Evolutionary conservation across 1,140 invertebrate species (phyloP).

Genomic region (Pteromalus puparum): DNA sequence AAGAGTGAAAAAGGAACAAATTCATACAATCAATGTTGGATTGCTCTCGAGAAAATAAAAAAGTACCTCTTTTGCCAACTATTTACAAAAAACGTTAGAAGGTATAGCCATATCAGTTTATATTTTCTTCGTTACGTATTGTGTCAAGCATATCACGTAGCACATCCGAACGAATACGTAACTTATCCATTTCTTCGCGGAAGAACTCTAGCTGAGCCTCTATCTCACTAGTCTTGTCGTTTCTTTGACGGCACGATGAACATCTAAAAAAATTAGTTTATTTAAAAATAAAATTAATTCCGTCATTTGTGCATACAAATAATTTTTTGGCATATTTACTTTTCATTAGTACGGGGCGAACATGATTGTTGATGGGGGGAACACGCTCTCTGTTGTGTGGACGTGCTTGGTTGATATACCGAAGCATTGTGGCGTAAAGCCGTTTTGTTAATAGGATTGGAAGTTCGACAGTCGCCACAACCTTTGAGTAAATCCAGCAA

Average conservation of each 20-base stretch:
- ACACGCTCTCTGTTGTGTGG: conserved; percentile 34
- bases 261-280: conserved; percentile 45
- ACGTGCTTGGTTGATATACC: conserved; percentile 46
- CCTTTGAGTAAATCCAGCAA: conserved; percentile 68
- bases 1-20: conserved; percentile 46
- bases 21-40: conserved; percentile 34
- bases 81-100: conserved; percentile 47
- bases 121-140: conserved; percentile 57
- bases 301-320: neutral
- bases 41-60: conserved; percentile 43
- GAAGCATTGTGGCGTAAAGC: conserved; percentile 25
- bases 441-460: conserved; percentile 51
- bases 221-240: conserved; percentile 55
- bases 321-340: conserved; percentile 54
- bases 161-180: conserved; percentile 62
- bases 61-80: conserved; percentile 51
- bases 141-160: conserved; percentile 64
- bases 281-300: conserved; percentile 5
- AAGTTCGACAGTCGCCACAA: conserved; percentile 64
- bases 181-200: conserved; percentile 63
- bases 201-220: conserved; percentile 65
- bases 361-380: conserved; percentile 49
- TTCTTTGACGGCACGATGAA: conserved; percentile 56
- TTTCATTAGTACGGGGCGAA: conserved; percentile 56
- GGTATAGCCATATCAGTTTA: conserved; percentile 36